A percentile compares a stretch with the other conserved stretches of the same genome.
Conservation (phyloP, 2,888 invertebrate species). For the Himalopsyche kuldschensis region DNA sequence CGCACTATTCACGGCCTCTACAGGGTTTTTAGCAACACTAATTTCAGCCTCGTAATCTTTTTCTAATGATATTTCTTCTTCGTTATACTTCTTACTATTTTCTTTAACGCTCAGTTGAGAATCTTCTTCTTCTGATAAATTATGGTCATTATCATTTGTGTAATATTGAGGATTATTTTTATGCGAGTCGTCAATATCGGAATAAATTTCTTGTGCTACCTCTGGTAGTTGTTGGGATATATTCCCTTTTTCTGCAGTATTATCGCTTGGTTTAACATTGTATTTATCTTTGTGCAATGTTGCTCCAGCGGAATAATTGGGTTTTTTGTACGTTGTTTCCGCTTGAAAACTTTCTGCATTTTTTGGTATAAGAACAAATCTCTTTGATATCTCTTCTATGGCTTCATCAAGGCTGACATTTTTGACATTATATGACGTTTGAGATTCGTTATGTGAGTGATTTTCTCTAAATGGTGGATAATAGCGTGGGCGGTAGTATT, state of each 20-base stretch:
- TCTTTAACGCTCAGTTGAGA: background rate
- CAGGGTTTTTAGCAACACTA: background rate
- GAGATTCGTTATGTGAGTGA: background rate
- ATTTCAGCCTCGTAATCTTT: background rate
- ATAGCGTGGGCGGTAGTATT: background rate
- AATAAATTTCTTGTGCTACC: background rate
- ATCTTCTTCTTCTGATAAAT: background rate
- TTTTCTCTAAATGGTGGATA: background rate
- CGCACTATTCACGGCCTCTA: background rate
- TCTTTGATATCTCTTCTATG: constrained; percentile 36
- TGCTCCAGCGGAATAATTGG: background rate
- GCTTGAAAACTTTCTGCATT: background rate
- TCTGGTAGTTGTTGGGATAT: background rate
- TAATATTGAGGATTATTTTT: background rate
- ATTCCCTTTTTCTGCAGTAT: background rate
- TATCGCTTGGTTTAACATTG: background rate
- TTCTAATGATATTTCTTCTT: constrained; percentile 10
- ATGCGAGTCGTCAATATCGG: background rate
- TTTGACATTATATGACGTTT: constrained; percentile 11
- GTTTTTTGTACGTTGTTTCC: background rate
- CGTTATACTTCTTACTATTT: background rate
- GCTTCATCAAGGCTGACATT: constrained; percentile 38
- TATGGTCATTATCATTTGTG: background rate
- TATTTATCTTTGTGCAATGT: background rate
- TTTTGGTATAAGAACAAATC: constrained; percentile 37